Percentiles rank a stretch among this genome's conserved stretches.
Evolutionary conservation across 2,797 vertebrate genomes (phyloP).

Genomic region (Phyllotis vaccarum): DNA sequence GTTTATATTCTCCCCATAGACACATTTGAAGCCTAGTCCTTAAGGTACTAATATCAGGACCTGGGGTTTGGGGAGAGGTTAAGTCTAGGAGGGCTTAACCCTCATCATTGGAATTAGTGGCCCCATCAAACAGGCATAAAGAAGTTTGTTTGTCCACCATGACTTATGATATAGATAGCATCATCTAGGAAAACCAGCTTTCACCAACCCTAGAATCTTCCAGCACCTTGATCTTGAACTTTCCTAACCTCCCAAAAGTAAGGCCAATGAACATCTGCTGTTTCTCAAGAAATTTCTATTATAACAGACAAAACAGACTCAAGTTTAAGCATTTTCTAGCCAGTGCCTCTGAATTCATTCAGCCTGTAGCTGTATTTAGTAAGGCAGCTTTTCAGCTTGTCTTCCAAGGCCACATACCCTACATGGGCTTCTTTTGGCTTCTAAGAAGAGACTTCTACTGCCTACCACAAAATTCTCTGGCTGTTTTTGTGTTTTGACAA

Average conservation of each 20-base stretch:
- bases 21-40: background rate
- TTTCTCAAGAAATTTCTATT: background rate
- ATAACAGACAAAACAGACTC: background rate
- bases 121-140: background rate
- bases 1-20: background rate
- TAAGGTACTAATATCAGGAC: too few species aligned
- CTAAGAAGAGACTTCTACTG: background rate
- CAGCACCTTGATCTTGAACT: background rate
- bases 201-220: too few species aligned
- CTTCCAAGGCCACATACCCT: background rate
- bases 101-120: background rate
- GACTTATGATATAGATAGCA: rapidly evolving
- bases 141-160: too few species aligned
- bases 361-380: background rate
- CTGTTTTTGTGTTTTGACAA: constrained; percentile 2
- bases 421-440: background rate
- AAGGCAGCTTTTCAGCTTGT: background rate
- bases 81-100: background rate
- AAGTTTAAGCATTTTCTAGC: background rate
- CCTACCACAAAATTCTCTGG: background rate
- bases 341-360: background rate
- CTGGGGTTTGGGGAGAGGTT: background rate
- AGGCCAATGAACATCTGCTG: background rate
- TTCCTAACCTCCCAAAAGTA: too few species aligned
- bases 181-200: background rate